phyloP scores from a whole-genome alignment of 2,113 vertebrate species.

The Dromas ardeola region DNA sequence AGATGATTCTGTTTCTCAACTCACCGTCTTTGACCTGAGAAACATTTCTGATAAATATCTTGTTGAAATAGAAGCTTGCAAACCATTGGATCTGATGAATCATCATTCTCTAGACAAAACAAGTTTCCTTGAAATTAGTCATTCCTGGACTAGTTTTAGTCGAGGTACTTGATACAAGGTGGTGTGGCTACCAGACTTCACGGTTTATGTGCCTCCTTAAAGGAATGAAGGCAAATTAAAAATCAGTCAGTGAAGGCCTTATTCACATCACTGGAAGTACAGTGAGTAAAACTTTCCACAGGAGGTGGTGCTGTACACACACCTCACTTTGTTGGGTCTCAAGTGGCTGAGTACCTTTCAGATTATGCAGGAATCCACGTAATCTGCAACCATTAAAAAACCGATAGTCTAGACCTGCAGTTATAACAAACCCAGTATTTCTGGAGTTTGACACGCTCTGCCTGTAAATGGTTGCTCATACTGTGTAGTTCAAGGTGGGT shows the following conservation, averaged over 20 bases:
- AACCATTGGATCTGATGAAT: background rate
- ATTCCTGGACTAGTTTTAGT: background rate
- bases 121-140: background rate
- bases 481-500: background rate
- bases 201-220: background rate
- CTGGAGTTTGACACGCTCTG: background rate
- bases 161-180: background rate
- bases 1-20: background rate
- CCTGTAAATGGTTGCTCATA: background rate
- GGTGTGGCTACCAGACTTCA: background rate
- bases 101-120: background rate
- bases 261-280: background rate
- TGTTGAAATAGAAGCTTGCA: constrained; percentile 2
- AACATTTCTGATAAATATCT: background rate
- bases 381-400: background rate
- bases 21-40: background rate
- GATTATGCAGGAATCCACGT: background rate
- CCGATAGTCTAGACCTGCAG: background rate
- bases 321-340: background rate
- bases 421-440: background rate
- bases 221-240: background rate
- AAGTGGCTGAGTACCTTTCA: background rate
- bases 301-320: constrained; percentile 55
- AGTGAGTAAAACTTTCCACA: constrained; percentile 20
- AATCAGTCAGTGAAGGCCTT: background rate